Base-by-base conservation (phyloP, 2,113 vertebrate species). In the Mungos mungo region DNA sequence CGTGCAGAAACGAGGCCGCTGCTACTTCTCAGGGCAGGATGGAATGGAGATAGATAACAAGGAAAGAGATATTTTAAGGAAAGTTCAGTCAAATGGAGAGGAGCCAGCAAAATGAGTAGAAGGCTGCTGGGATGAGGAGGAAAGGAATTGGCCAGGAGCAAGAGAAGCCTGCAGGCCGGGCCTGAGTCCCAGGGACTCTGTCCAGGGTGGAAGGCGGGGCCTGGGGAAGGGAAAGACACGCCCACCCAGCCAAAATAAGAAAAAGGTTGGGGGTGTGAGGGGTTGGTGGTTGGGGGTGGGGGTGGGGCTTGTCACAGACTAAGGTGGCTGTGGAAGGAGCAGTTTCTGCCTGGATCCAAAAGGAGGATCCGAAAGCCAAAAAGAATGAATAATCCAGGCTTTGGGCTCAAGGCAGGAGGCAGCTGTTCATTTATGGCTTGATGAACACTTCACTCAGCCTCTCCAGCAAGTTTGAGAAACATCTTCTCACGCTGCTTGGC, bases 391-490 rank as follows among this genome's bases (percentile, higher is more conserved):
- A 97, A 98, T 95, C 95, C 82, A 94, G 92, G 45, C 86, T 33
- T 77, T 1, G 12, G 96, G 94, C 97, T 98, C 95, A 96, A 97
- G 94, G 92, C 16, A 0, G 74, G 93, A 97, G 96, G 89, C 89
- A 97, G 95, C 96, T 98, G 93, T 93, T 97, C 98, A 95, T 95
- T 96, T 97, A 63, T 45, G 83, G 92, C 52, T 95, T 93, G 96
- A 96, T 69, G 84, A 93, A 69, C 57, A 90, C 92, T 93, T 95
- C 86, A 89, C 97, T 80, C 66, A 95, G 77, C 86, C 79, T 90
- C 95, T 80, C 54, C 60, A 88, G 66, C n/a, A 25, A 50, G 86
- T 84, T 95, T n/a, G 63, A 95, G 95, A 89, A 82, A 77, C 54
- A 31, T 66, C 88, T 81, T 47, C 50, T 18, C 2, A 65, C 1